Base-by-base conservation (phyloP, 2,888 invertebrate genomes). In the Xanthia icteritia region DNA sequence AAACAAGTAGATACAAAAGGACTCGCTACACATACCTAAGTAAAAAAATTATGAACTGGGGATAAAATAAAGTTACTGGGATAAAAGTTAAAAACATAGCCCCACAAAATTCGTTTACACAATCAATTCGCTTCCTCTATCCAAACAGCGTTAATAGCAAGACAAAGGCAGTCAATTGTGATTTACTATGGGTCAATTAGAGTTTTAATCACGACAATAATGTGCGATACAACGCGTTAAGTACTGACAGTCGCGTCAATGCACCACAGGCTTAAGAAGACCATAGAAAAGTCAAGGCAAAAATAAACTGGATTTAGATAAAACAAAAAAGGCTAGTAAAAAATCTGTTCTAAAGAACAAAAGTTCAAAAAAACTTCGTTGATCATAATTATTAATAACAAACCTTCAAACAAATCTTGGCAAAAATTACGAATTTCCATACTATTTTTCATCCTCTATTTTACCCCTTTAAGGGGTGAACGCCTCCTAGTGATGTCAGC, bases 141-240 rank as follows among this genome's bases (percentile, higher is more conserved):
- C 87, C 87, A 92, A 92, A 92, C 89, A 91, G 86, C 88, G 86
- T 91, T 92, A 93, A 93, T 90, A 87, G 85, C 90, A 88, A 92
- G 90, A 93, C 92, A 93, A 93, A 93, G 90, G 89, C 89, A 84
- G 91, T 95, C 94, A 96, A 96, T 96, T 96, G 94, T 96, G 96
- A 96, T 96, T 96, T 96, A 96, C 92, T 94, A 90, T 89, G 89
- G 94, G 95, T 96, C 96, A 96, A 96, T 96, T 95, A 96, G 92
- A 94, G 93, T 95, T 96, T 96, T 96, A 96, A 96, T 96, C 95
- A 95, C 93, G 95, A 95, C 96, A 96, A 96, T 96, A 94, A 94
- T 94, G 95, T 92, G 94, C 94, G 93, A 94, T 94, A 92, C 91
- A 92, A 90, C 91, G 94, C 92, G 94, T 95, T 94, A 94, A 95